Evolutionary conservation across 1,140 invertebrate genomes (phyloP).

Genomic region (Drosophila biarmipes): DNA sequence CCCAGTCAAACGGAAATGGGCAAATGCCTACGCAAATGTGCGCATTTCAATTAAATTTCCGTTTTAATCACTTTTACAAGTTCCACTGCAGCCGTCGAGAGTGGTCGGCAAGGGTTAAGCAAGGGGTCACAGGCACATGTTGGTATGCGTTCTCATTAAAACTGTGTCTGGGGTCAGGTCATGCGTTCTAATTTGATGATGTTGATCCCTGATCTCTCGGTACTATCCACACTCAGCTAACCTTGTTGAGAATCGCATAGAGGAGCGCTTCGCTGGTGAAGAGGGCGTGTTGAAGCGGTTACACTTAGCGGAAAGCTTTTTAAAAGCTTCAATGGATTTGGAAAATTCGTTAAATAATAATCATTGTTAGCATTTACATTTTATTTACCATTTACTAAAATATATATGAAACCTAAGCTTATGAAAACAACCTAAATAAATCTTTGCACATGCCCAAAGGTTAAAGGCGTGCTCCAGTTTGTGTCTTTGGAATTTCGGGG

Average conservation of each 20-base stretch:
- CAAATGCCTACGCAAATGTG: conserved; percentile 70
- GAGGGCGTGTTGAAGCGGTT: background rate
- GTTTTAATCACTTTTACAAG: conserved; percentile 77
- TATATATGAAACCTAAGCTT: background rate
- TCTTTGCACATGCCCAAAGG: background rate
- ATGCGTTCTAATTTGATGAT: conserved; percentile 53
- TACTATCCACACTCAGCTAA: background rate
- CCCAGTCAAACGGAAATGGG: conserved; percentile 46
- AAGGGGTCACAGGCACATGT: conserved; percentile 9
- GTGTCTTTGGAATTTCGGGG: background rate
- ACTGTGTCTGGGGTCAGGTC: conserved; percentile 40
- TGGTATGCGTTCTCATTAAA: conserved; percentile 27
- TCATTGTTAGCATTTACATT: background rate
- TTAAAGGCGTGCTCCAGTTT: background rate
- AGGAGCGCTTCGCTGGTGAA: background rate
- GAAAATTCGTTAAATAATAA: background rate
- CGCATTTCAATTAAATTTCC: conserved; percentile 77
- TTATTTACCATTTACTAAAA: background rate
- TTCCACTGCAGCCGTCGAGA: conserved; percentile 9
- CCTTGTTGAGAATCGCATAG: conserved; percentile 5
- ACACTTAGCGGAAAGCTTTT: too few relatives aligned
- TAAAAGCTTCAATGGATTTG: background rate
- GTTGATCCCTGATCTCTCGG: conserved; percentile 9
- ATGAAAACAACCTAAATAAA: background rate
- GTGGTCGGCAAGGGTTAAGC: conserved; percentile 15